Percentiles rank a stretch among this genome's conserved stretches.
phyloP scores from a whole-genome alignment of 2,888 invertebrate genomes.

The Hipparchia semele region DNA sequence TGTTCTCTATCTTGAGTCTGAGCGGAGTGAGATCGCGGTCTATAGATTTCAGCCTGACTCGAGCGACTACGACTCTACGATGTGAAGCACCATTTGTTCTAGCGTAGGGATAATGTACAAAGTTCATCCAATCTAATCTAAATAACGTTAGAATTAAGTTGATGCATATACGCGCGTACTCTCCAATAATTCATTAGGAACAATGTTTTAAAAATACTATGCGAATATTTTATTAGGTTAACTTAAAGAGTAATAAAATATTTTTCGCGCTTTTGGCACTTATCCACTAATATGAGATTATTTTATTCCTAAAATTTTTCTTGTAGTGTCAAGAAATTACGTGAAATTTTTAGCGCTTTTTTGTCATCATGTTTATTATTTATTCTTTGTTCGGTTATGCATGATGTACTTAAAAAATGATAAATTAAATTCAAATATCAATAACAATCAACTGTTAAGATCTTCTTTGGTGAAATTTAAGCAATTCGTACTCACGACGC shows the following conservation, averaged over 20 bases:
- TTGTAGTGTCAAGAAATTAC: constrained; percentile 13
- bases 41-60: constrained; percentile 36
- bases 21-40: too few relatives aligned
- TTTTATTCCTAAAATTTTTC: constrained; percentile 29
- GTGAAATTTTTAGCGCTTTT: constrained; percentile 15
- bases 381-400: constrained; percentile 17
- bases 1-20: too few relatives aligned
- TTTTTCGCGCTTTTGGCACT: constrained; percentile 77
- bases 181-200: constrained; percentile 78
- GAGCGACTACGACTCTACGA: constrained; percentile 68
- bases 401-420: constrained; percentile 22
- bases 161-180: constrained; percentile 69
- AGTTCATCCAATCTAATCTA: constrained; percentile 76
- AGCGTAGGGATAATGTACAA: constrained; percentile 83
- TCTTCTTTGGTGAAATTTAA: constrained; percentile 66
- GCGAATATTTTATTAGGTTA: constrained; percentile 69
- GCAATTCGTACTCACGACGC: constrained; percentile 40
- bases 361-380: constrained; percentile 4
- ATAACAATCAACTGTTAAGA: constrained; percentile 49
- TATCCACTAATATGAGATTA: constrained; percentile 60
- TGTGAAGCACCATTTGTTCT: constrained; percentile 83
- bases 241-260: constrained; percentile 64
- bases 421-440: constrained; percentile 30
- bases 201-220: constrained; percentile 80
- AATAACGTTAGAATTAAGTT: constrained; percentile 72